These are phyloP conservation scores for Vandiemenella viatica DNA, from an alignment of 2,888 invertebrate genomes.

Conservation along the genomic window DNA sequence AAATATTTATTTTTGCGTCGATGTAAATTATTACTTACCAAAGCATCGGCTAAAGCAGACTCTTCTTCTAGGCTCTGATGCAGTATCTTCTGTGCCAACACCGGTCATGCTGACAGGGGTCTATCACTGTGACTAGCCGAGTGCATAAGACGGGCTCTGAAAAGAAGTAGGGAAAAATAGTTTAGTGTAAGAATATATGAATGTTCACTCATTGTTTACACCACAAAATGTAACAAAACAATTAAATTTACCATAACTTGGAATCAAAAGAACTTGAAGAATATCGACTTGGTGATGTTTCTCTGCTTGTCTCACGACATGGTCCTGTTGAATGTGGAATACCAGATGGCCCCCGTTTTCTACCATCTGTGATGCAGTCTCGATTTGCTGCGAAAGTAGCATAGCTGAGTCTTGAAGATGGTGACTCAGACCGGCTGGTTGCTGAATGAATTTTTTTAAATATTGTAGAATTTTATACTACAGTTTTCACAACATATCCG, in stretches of 20 bases:
- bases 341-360: conserved; percentile 16
- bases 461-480: too few relatives aligned
- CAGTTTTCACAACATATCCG: too few relatives aligned
- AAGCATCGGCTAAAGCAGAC: conserved; percentile 58
- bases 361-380: neutral
- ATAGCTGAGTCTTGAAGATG: conserved; percentile 70
- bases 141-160: too few relatives aligned
- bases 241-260: conserved; percentile 20
- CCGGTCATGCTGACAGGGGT: conserved; percentile 32
- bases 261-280: conserved; percentile 20
- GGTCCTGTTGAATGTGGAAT: conserved; percentile 18
- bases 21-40: too few relatives aligned
- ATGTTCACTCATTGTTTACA: too few relatives aligned
- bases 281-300: conserved; percentile 31
- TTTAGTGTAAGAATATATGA: too few relatives aligned
- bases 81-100: conserved; percentile 67
- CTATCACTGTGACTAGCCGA: too few relatives aligned
- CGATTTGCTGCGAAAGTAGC: conserved; percentile 39
- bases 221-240: too few relatives aligned
- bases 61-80: conserved; percentile 82
- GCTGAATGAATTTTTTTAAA: too few relatives aligned
- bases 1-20: too few relatives aligned
- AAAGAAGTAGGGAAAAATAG: too few relatives aligned
- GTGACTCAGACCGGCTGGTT: conserved; percentile 84
- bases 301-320: conserved; percentile 23